These are phyloP conservation scores for Felis chaus DNA, from an alignment of 2,113 vertebrate genomes.

Conservation along the genomic window DNA sequence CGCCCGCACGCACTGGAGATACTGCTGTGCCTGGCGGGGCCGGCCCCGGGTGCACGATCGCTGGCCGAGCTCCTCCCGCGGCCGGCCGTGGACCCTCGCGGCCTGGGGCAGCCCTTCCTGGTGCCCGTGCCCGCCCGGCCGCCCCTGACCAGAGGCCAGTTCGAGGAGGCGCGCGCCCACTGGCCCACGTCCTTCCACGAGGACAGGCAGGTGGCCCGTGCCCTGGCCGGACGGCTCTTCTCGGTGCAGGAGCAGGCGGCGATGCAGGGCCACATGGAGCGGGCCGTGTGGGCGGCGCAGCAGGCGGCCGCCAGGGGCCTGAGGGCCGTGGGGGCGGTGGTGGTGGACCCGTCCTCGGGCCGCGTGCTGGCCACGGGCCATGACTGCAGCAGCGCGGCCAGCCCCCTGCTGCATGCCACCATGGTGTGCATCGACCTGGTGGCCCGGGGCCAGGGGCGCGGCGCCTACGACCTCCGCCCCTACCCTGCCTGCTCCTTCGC, in stretches of 20 bases:
- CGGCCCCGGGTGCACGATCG: accelerated
- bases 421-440: conserved; percentile 94
- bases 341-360: conserved; percentile 85
- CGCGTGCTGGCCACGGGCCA: conserved; percentile 86
- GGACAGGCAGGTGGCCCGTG: conserved; percentile 87
- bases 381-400: conserved; percentile 81
- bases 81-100: conserved; percentile 54
- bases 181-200: conserved; percentile 94
- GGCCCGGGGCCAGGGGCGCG: conserved; percentile 89
- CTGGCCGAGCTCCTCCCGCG: conserved; percentile 81
- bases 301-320: conserved; percentile 78
- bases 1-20: conserved; percentile 85
- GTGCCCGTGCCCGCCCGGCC: conserved; percentile 85
- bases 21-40: conserved; percentile 85
- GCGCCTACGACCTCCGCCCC: conserved; percentile 79
- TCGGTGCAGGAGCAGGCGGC: conserved; percentile 75
- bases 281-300: conserved; percentile 84
- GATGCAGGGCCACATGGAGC: conserved; percentile 88
- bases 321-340: conserved; percentile 85
- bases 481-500: conserved; percentile 81
- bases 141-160: conserved; percentile 89
- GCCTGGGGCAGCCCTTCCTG: conserved; percentile 89
- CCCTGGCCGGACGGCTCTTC: conserved; percentile 86
- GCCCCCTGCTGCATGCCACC: conserved; percentile 89
- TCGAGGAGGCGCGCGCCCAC: conserved; percentile 86